Percentiles rank a stretch among this genome's conserved stretches.
These are phyloP conservation scores for Alouatta palliata DNA, from an alignment of 2,113 vertebrate species.

Conservation along the genomic window DNA sequence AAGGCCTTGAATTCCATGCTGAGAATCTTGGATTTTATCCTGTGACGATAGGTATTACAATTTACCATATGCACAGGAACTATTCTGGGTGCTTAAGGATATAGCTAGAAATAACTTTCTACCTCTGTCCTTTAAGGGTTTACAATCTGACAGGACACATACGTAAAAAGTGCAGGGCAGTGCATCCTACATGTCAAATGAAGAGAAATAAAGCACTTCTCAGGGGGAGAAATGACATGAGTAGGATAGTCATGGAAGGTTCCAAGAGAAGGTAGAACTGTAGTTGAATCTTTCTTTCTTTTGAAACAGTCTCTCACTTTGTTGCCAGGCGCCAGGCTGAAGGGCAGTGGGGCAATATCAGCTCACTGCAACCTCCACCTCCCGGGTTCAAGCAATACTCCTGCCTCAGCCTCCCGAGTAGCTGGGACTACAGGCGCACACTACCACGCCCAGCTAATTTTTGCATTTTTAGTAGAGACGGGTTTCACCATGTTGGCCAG, in stretches of 20 bases:
- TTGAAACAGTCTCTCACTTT: too few relatives aligned
- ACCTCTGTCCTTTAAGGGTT: neutral
- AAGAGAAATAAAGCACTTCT: neutral
- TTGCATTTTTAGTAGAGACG: too few relatives aligned
- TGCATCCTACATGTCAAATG: conserved; percentile 3
- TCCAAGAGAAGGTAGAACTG: neutral
- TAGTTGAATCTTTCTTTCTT: neutral
- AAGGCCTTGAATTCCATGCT: neutral
- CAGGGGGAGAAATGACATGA: neutral
- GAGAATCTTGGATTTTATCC: neutral
- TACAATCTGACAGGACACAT: neutral
- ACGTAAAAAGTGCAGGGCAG: neutral
- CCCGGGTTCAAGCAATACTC: too few relatives aligned
- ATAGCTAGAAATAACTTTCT: conserved; percentile 38
- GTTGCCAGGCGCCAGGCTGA: too few relatives aligned
- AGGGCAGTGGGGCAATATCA: too few relatives aligned
- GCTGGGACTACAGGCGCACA: too few relatives aligned
- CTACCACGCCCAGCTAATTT: too few relatives aligned
- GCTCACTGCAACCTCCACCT: too few relatives aligned
- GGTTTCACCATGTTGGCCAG: too few relatives aligned
- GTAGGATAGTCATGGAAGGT: neutral
- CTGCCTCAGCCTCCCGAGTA: too few relatives aligned
- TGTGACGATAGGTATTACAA: neutral
- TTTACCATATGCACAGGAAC: neutral
- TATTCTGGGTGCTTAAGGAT: neutral